Percentiles rank a stretch among this genome's conserved stretches.
Evolutionary conservation across 2,113 vertebrate species (phyloP).

Genomic region (Eulacestoma nigropectus): DNA sequence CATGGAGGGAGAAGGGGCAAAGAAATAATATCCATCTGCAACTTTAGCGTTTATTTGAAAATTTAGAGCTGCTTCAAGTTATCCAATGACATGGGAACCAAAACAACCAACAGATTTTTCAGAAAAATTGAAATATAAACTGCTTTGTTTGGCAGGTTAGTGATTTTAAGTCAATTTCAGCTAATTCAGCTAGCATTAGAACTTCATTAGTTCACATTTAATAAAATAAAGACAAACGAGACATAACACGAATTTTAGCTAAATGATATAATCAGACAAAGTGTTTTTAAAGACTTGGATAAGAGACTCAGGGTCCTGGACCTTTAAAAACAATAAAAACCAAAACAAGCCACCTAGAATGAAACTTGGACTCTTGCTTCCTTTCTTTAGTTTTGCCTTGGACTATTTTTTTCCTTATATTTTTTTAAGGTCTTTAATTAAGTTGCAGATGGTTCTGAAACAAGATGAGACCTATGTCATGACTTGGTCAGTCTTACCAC

Average conservation of each 20-base stretch:
- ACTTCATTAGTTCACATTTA: neutral
- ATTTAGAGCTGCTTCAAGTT: neutral
- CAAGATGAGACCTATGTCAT: neutral
- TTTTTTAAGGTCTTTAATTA: neutral
- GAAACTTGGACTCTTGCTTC: neutral
- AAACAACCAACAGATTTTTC: neutral
- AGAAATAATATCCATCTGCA: neutral
- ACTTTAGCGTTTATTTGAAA: neutral
- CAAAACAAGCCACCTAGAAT: neutral
- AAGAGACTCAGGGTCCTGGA: neutral
- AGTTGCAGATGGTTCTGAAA: neutral
- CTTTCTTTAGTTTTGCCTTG: neutral
- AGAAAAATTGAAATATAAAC: neutral
- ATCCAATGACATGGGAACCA: neutral
- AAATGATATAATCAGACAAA: neutral
- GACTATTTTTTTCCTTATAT: neutral
- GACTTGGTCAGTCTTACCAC: neutral
- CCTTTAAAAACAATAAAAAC: neutral
- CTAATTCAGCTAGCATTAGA: neutral
- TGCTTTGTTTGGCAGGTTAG: neutral
- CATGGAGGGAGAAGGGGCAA: neutral
- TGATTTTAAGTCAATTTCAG: neutral
- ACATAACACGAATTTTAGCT: neutral
- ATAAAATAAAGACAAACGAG: neutral
- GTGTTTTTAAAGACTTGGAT: neutral